Base-by-base conservation (phyloP, 2,888 invertebrate genomes). In the Cryptocephalus primarius region DNA sequence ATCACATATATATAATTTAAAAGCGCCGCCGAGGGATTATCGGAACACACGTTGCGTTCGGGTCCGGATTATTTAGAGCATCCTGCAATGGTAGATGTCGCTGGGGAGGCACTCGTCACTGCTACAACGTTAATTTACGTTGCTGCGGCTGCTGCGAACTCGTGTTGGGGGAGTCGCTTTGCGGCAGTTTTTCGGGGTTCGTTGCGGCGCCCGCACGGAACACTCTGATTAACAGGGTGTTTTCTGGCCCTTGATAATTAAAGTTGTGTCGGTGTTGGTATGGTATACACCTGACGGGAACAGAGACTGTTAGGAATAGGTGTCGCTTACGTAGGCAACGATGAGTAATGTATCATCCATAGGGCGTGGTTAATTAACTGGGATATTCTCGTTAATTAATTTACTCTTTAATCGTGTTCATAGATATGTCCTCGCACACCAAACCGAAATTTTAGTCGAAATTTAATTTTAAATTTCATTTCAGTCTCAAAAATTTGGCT, bases 61-160 rank as follows among this genome's bases (percentile, higher is more conserved):
- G 54, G 54, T 58, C 36, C 11, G 36, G 36, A 61, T 64, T 59
- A 63, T 63, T 64, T 61, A 64, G 60, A 61, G 57, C 58, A 56
- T 54, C 53, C 53, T 54, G 56, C 55, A 57, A 58, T 53, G 52
- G 48, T 56, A 53, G 58, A 57, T 55, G 59, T 61, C 64, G 61
- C 65, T 52, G 43, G 63, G 63, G 64, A 65, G 59, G 60, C 62
- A 62, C 61, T 61, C 60, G 61, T 62, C 65, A 63, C 62, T 41
- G 51, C 47, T 54, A 36, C 58, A 58, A 55, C 59, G 60, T 61
- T 62, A 62, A 64, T 63, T 63, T 60, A 64, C 61, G 56, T 6
- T 53, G 52, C 57, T 50, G 54, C 56, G 51, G 56, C 56, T 50
- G 50, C 56, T 54, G 51, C 58, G 54, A 52, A 60, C 54, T 58